Conservation (phyloP, 23 tunicate genomes). For the Botrylloides violaceus region DNA sequence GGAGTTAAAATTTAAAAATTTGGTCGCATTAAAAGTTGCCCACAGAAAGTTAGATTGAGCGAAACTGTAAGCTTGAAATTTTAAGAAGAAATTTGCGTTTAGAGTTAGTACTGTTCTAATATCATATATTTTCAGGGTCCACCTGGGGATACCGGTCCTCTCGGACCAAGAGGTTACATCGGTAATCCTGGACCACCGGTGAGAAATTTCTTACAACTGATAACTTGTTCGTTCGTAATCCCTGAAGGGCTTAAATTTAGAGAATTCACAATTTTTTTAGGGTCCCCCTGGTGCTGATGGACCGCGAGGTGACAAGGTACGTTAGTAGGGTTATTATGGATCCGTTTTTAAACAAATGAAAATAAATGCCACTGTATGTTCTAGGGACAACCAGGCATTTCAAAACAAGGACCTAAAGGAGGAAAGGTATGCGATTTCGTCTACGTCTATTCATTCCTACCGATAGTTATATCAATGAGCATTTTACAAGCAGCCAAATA, state of each 20-base stretch:
- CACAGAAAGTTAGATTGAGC: too few relatives aligned
- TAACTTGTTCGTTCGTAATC: neutral
- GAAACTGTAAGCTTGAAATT: too few relatives aligned
- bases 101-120: too few relatives aligned
- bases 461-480: too few relatives aligned
- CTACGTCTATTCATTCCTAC: too few relatives aligned
- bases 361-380: neutral
- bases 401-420: constrained; percentile 53
- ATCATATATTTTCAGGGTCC: too few relatives aligned
- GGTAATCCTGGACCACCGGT: constrained; percentile 91
- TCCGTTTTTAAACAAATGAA: neutral
- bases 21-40: too few relatives aligned
- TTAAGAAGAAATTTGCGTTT: too few relatives aligned
- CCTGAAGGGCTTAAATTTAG: too few relatives aligned
- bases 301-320: constrained; percentile 42
- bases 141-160: constrained; percentile 42
- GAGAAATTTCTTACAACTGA: neutral
- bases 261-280: constrained; percentile 24
- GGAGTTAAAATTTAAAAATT: too few relatives aligned
- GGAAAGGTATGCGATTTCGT: constrained; percentile 67
- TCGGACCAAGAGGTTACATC: constrained; percentile 65
- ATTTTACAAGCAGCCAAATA: too few relatives aligned
- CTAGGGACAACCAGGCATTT: constrained; percentile 68
- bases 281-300: constrained; percentile 70
- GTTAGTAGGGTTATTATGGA: neutral